Percentiles rank a stretch among this genome's conserved stretches.
Evolutionary conservation across 2,797 vertebrate genomes (phyloP).

Genomic region (Tauraco hartlaubi): DNA sequence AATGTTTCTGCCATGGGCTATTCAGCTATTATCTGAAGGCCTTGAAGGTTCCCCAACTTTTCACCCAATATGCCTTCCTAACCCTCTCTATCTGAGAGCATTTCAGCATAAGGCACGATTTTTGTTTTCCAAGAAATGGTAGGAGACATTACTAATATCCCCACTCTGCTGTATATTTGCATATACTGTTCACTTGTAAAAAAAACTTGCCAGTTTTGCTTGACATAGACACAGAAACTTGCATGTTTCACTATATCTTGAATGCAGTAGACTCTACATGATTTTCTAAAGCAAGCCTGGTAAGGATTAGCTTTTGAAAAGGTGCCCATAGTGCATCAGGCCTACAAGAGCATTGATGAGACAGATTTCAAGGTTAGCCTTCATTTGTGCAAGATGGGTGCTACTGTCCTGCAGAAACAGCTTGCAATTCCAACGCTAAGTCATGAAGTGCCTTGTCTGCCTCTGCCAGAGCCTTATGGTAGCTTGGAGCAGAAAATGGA

Average conservation of each 20-base stretch:
- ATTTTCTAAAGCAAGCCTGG: background rate
- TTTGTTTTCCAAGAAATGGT: background rate
- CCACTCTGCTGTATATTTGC: background rate
- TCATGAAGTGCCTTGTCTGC: background rate
- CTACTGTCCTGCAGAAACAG: background rate
- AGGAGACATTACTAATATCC: background rate
- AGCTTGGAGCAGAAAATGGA: background rate
- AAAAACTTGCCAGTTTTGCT: background rate
- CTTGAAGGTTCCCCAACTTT: background rate
- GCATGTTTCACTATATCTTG: background rate
- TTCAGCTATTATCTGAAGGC: background rate
- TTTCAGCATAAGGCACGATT: background rate
- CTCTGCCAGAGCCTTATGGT: background rate
- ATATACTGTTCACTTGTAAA: background rate
- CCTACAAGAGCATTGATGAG: background rate
- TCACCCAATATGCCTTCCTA: background rate
- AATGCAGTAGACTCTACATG: background rate
- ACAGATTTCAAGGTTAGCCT: background rate
- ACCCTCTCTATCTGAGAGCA: background rate
- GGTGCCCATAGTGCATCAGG: background rate
- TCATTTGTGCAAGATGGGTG: background rate
- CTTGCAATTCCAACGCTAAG: background rate
- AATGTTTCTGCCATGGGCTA: background rate
- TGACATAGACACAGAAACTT: background rate
- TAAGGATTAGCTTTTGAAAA: background rate